Evolutionary conservation across 2,113 vertebrate species (phyloP), one percentile per base, ranked within the genome.

Genomic region (Onychostoma macrolepis): DNA sequence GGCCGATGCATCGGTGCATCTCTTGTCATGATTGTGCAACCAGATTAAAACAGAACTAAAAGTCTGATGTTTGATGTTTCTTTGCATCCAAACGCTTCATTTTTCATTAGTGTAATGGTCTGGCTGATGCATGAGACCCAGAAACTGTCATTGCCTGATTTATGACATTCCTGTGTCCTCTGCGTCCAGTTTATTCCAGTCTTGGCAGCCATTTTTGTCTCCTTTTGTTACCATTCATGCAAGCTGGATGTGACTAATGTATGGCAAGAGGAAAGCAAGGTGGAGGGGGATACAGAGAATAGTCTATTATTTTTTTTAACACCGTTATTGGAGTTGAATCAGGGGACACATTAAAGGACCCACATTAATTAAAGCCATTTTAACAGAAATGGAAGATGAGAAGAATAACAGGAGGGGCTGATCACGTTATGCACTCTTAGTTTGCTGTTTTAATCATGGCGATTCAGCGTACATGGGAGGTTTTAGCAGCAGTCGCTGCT

Each of bases 321-420:
- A 1, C 48, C 19, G 78, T 33, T 82, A 80, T 85, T 89, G 85
- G 80, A 45, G 33, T 30, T 75, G 72, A 84, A 84, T 79, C 80
- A 78, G 33, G 78, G 81, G 83, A 85, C 63, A 28, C 80, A 58
- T 90, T 89, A 89, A 83, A 19, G 82, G 74, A 43, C 41, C 11
- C 21, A 36, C 30, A 36, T 84, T 90, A 86, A 91, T 89, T 82
- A 88, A 83, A 67, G 67, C 28, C 28, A 75, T 61, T 48, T 63
- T 61, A 45, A 28, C 58, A 56, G 67, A 50, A n/a, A 36, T 24
- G 30, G 80, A 77, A 26, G 48, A 61, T 58, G 19, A 72, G 15
- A 24, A 58, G 30, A 50, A 69, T 78, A 61, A 48, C 24, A 2
- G 41, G 80, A 24, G n/a, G 8, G 81, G 50, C 45, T 76, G 36